Evolutionary conservation across 23 tunicate species (phyloP).

Genomic region (Clavelina lepadiformis): DNA sequence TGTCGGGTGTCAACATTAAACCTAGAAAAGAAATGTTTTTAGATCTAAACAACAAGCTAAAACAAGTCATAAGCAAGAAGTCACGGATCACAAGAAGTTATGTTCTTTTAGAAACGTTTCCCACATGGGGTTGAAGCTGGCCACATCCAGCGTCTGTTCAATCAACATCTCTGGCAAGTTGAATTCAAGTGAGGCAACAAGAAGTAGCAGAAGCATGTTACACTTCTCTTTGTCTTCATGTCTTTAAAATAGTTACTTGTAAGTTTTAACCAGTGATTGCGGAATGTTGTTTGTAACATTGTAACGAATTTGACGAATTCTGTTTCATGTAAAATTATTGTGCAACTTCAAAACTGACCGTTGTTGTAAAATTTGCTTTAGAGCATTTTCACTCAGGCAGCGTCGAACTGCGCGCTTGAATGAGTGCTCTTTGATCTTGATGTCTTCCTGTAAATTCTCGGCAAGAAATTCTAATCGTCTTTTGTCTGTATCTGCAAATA

Average conservation of each 20-base stretch:
- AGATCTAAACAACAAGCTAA: neutral
- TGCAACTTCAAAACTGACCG: too few relatives aligned
- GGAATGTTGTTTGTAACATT: neutral
- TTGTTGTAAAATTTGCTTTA: too few relatives aligned
- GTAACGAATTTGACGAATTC: too few relatives aligned
- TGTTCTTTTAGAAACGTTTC: neutral
- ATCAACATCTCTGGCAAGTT: slow-evolving; percentile 39
- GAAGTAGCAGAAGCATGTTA: slow-evolving; percentile 71
- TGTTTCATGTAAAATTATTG: too few relatives aligned
- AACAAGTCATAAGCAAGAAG: too few relatives aligned
- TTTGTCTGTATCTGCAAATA: slow-evolving; percentile 55
- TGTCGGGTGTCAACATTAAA: slow-evolving; percentile 27
- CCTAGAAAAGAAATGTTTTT: slow-evolving; percentile 22
- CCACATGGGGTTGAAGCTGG: slow-evolving; percentile 38
- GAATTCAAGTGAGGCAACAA: slow-evolving; percentile 65
- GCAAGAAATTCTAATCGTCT: slow-evolving; percentile 66
- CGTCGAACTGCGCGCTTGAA: neutral
- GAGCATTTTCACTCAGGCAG: neutral
- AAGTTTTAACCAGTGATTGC: neutral
- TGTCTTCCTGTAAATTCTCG: slow-evolving; percentile 52
- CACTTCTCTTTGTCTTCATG: slow-evolving; percentile 53
- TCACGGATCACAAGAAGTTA: neutral
- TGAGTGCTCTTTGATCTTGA: slow-evolving; percentile 15
- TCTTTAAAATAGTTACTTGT: slow-evolving; percentile 24
- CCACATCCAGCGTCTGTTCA: slow-evolving; percentile 28